These are phyloP conservation scores for Chascanopsetta lugubris DNA, from an alignment of 2,113 vertebrate genomes.

Conservation along the genomic window DNA sequence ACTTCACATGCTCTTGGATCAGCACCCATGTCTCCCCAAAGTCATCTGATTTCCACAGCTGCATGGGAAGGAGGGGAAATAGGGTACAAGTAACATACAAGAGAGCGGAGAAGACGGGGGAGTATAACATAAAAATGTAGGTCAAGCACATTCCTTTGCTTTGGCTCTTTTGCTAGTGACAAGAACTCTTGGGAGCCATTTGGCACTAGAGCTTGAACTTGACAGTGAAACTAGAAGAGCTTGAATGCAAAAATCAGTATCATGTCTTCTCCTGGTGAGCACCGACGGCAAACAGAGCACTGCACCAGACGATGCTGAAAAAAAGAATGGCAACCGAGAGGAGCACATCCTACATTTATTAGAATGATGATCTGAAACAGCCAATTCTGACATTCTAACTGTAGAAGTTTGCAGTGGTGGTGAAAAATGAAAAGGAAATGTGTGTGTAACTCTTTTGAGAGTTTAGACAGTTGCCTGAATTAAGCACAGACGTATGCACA, in stretches of 20 bases:
- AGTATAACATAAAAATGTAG: slow-evolving; percentile 66
- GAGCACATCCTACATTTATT: neutral
- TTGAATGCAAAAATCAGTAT: neutral
- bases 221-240: slow-evolving; percentile 6
- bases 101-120: slow-evolving; percentile 9
- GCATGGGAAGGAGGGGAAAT: slow-evolving; percentile 37
- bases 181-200: slow-evolving; percentile 30
- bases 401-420: neutral
- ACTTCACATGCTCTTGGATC: slow-evolving; percentile 98
- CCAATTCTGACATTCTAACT: neutral
- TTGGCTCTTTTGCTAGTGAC: slow-evolving; percentile 46
- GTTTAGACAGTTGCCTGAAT: too few relatives aligned
- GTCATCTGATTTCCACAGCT: slow-evolving; percentile 99
- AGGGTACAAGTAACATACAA: neutral
- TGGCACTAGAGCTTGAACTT: slow-evolving; percentile 20
- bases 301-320: neutral
- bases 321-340: neutral
- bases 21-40: slow-evolving; percentile 98
- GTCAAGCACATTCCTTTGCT: slow-evolving; percentile 66
- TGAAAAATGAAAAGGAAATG: neutral
- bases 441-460: too few relatives aligned
- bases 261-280: neutral
- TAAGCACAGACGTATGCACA: too few relatives aligned
- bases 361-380: neutral
- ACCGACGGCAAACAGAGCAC: too few relatives aligned